Base-by-base conservation (phyloP, 1,140 invertebrate genomes). In the Antheraea mylitta region DNA sequence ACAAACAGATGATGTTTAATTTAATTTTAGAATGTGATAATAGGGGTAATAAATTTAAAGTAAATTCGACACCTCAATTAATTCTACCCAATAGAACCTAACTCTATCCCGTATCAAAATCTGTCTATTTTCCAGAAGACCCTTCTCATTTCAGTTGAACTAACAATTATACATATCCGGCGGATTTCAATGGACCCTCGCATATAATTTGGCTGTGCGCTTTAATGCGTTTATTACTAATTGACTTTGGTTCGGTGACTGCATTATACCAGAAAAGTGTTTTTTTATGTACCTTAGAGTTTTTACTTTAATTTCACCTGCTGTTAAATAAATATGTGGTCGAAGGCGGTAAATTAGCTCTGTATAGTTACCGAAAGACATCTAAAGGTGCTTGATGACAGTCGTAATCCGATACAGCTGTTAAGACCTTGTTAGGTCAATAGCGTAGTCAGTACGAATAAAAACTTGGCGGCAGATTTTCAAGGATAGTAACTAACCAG, bases 21-120 rank as follows among this genome's bases (percentile, higher is more conserved):
- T 53, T 53, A 53, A 53, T 53, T 53, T 53, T 13, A 53, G 45
- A 53, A 11, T 53, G 11, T 16, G 45, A 53, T 53, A 53, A 53
- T 53, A 16, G 45, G n/a, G 16, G 45, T 53, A 53, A 53, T 53
- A 53, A 53, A 53, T 53, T 53, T 53, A 53, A 53, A 53, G 45
- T 53, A 53, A 53, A 53, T 53, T 61, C 60, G 60, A 36, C 45
- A 53, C 45, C 60, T 61, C 60, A 61, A 61, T 61, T 36, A 61
- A 61, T 61, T 61, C 60, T 36, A 36, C 60, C 60, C 60, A 61
- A 61, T 61, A 36, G 60, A 61, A 61, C 60, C 60, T 61, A 61
- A 61, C 11, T 36, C 45, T 53, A 53, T 53, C 45, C 45, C 45
- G 45, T 53, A 53, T 53, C 45, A 53, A 16, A 53, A 53, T 53